phyloP scores from a whole-genome alignment of 1,140 invertebrate species.

The Drosophila ohnishii region DNA sequence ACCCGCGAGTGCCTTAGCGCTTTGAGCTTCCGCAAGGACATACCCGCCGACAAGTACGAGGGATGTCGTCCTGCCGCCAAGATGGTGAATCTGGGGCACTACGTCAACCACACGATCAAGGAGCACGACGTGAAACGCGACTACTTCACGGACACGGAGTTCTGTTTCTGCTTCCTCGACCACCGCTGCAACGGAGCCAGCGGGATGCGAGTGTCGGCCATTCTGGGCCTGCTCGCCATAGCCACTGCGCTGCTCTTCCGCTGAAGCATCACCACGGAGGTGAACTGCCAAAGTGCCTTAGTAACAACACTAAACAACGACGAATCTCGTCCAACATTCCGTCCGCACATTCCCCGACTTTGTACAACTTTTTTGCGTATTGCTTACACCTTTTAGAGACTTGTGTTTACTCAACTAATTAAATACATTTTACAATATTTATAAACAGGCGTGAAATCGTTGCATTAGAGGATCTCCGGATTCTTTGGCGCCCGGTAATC shows the following conservation, averaged over 20 bases:
- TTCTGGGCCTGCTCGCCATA: constrained; percentile 17
- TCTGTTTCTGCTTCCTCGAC: constrained; percentile 96
- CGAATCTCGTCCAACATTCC: constrained; percentile 65
- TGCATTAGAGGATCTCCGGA: constrained; percentile 16
- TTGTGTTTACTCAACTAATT: constrained; percentile 64
- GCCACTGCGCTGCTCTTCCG: constrained; percentile 22
- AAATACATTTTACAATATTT: constrained; percentile 71
- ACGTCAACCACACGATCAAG: constrained; percentile 93
- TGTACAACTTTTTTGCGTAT: constrained; percentile 46
- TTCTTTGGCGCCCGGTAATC: constrained; percentile 86
- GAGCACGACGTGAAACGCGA: constrained; percentile 93
- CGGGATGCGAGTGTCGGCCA: constrained; percentile 13
- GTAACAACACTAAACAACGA: constrained; percentile 33
- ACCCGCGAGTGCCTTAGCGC: constrained; percentile 94
- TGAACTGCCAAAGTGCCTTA: constrained; percentile 58
- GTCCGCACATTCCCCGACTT: constrained; percentile 38
- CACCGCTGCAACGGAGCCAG: constrained; percentile 90
- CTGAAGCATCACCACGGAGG: background rate
- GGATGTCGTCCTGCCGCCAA: constrained; percentile 92
- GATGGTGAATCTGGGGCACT: constrained; percentile 91
- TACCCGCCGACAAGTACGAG: constrained; percentile 96
- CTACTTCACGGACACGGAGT: constrained; percentile 92
- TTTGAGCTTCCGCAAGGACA: constrained; percentile 90
- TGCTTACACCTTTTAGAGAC: constrained; percentile 41
- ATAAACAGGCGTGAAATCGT: constrained; percentile 46